A percentile compares a stretch with the other conserved stretches of the same genome.
Evolutionary conservation across 2,888 invertebrate genomes (phyloP).

Genomic region (Sipunculus nudus): DNA sequence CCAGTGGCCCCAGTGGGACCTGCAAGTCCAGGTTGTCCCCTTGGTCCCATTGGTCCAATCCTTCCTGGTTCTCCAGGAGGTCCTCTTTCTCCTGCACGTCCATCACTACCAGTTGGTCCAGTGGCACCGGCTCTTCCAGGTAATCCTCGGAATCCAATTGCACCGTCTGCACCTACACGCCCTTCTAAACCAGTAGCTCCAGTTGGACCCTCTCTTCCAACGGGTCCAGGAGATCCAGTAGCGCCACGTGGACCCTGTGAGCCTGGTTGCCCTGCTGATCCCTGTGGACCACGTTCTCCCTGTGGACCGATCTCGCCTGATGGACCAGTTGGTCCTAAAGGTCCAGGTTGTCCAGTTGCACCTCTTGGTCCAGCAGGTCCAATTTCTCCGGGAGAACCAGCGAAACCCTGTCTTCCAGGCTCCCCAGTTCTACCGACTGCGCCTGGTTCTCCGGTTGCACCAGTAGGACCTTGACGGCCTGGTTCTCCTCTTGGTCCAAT

Average conservation of each 20-base stretch:
- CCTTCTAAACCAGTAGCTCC: slow-evolving; percentile 22
- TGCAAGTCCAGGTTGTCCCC: neutral
- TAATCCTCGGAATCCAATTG: slow-evolving; percentile 23
- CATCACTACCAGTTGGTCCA: too few species aligned
- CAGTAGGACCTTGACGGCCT: slow-evolving; percentile 40
- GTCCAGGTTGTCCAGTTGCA: slow-evolving; percentile 47
- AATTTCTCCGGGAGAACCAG: slow-evolving; percentile 48
- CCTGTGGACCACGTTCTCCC: slow-evolving; percentile 28
- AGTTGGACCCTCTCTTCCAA: slow-evolving; percentile 6
- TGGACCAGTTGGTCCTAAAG: slow-evolving; percentile 39
- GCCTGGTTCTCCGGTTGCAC: slow-evolving; percentile 53
- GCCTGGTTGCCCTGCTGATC: slow-evolving; percentile 47
- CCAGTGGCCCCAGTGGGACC: neutral
- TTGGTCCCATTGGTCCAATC: slow-evolving; percentile 16
- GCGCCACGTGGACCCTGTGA: slow-evolving; percentile 39
- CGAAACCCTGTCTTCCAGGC: slow-evolving; percentile 45
- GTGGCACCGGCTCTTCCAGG: too few species aligned
- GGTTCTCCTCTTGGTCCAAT: slow-evolving; percentile 40
- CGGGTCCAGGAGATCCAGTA: slow-evolving; percentile 11
- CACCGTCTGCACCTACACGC: slow-evolving; percentile 2
- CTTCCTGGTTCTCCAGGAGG: slow-evolving; percentile 21
- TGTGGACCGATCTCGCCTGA: slow-evolving; percentile 25
- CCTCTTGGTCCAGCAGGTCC: slow-evolving; percentile 49
- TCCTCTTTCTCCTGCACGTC: slow-evolving; percentile 14
- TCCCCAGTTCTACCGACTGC: slow-evolving; percentile 52